phyloP scores from a whole-genome alignment of 2,888 invertebrate genomes.

The Germaria angustata region DNA sequence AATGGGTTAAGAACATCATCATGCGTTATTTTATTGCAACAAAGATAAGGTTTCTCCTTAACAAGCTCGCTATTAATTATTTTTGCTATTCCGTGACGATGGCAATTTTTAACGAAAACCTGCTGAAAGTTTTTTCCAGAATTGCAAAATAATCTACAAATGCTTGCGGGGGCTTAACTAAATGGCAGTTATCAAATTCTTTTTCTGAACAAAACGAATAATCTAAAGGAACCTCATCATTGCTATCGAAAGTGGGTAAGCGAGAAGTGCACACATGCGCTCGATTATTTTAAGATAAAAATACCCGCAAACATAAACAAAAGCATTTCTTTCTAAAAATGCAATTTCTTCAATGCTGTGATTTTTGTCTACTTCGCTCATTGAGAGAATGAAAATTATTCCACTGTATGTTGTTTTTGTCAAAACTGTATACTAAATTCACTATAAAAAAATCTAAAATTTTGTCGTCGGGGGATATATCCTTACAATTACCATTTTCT shows the following conservation, averaged over 20 bases:
- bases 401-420: neutral
- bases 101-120: neutral
- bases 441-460: conserved; percentile 6
- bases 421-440: neutral
- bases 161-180: conserved; percentile 2
- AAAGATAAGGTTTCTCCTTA: neutral
- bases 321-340: neutral
- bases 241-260: conserved; percentile 1
- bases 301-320: conserved; percentile 34
- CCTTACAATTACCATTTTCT: conserved; percentile 25
- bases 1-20: neutral
- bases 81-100: neutral
- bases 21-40: neutral
- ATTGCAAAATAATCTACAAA: neutral
- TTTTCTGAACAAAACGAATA: conserved; percentile 9
- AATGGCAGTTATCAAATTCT: conserved; percentile 29
- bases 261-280: neutral
- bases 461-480: neutral
- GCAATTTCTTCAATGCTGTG: neutral
- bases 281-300: conserved; percentile 24
- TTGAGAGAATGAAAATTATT: neutral
- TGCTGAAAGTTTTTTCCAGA: neutral
- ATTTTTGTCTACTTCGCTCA: too few species aligned
- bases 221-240: neutral
- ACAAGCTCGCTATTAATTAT: neutral